phyloP scores from a whole-genome alignment of 2,113 vertebrate species.

The Carlito syrichta region DNA sequence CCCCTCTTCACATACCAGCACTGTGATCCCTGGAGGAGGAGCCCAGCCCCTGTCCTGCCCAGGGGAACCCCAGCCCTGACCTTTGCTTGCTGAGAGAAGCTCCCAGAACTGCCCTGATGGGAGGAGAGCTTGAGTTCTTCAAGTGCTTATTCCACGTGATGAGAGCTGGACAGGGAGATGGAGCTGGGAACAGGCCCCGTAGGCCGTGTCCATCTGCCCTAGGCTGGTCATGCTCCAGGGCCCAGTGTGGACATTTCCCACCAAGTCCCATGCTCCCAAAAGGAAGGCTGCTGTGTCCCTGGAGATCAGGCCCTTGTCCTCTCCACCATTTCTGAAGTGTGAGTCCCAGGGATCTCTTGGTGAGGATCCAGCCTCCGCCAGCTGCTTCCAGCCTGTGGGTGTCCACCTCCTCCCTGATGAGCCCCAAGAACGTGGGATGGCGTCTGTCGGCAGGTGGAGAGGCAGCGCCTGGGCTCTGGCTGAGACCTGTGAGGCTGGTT shows the following conservation, averaged over 20 bases:
- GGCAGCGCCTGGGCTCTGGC: no score
- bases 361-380: not conserved
- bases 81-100: not conserved
- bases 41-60: not conserved
- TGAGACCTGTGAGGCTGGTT: not conserved
- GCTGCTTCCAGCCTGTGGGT: accelerated
- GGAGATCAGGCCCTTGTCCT: not conserved
- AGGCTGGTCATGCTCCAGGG: not conserved
- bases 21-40: not conserved
- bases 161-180: not conserved
- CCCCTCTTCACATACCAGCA: not conserved
- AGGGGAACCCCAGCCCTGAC: not conserved
- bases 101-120: not conserved
- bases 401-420: not conserved
- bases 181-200: not conserved
- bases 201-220: accelerated
- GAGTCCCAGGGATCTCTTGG: accelerated
- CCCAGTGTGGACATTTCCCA: not conserved
- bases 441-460: not conserved
- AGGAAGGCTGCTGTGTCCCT: not conserved
- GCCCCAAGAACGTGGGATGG: not conserved
- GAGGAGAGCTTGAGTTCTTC: not conserved
- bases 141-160: not conserved
- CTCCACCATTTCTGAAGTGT: not conserved
- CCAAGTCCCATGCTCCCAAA: not conserved